Conservation (phyloP, 2,888 invertebrate species). For the Pyrrhia umbra region DNA sequence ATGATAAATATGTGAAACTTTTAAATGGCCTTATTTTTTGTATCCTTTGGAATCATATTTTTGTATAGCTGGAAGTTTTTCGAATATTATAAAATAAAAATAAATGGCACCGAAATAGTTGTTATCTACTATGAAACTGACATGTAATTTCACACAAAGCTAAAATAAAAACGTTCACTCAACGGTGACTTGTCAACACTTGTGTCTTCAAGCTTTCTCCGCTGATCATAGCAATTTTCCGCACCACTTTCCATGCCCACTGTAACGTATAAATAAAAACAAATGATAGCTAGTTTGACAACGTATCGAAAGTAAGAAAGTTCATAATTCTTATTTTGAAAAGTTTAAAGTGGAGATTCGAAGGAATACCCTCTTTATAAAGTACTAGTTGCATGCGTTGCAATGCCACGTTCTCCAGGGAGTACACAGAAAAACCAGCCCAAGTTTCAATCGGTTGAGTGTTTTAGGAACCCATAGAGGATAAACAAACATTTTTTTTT, state of each 20-base stretch:
- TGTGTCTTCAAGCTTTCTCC: slow-evolving; percentile 53
- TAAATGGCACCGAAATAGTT: not conserved
- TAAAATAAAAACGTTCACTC: slow-evolving; percentile 19
- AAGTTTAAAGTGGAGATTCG: too few species aligned
- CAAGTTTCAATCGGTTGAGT: too few species aligned
- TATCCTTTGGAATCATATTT: too few species aligned
- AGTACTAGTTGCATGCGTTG: too few species aligned
- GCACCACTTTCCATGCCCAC: slow-evolving; percentile 39
- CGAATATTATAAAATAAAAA: too few species aligned
- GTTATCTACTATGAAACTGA: not conserved
- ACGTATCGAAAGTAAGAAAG: slow-evolving; percentile 3
- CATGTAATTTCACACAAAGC: slow-evolving; percentile 23
- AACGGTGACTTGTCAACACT: slow-evolving; percentile 32
- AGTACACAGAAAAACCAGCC: too few species aligned
- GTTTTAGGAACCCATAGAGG: too few species aligned
- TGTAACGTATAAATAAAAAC: slow-evolving; percentile 24
- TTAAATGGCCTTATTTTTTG: too few species aligned
- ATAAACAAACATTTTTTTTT: too few species aligned
- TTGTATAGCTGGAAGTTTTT: too few species aligned
- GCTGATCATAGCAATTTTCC: slow-evolving; percentile 45
- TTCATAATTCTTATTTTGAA: not conserved
- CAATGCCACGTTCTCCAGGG: too few species aligned
- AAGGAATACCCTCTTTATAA: too few species aligned
- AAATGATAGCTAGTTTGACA: not conserved
- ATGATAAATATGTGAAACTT: not conserved